Base-by-base conservation (phyloP, 2,797 vertebrate genomes). In the Aulostomus chinensis region DNA sequence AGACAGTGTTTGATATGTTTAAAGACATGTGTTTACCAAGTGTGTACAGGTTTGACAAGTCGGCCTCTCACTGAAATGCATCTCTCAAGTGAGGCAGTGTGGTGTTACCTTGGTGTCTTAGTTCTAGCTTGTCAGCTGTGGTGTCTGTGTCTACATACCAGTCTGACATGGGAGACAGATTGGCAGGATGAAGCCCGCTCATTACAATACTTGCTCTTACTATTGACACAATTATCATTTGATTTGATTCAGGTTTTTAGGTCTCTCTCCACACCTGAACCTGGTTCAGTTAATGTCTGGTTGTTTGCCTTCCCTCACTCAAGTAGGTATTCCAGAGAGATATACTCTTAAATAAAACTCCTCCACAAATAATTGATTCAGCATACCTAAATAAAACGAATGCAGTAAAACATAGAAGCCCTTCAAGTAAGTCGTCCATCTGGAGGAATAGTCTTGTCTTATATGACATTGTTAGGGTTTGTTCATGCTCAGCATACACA, bases 191-290 rank as follows among this genome's bases (percentile, higher is more conserved):
- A 56, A 58, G 68, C 50, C 58, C 71, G 66, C 58, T 75, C 68
- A 58, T 79, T 45, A 58, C 58, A 45, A 40, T 61, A 50, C 59
- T 63, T 61, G 51, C 57, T 47, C 76, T 75, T 82, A 37, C 84
- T 70, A 80, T 86, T 80, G 87, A 68, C 87, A 88, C 85, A 55
- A n/a, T n/a, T n/a, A n/a, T n/a, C n/a, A n/a, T n/a, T n/a, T n/a
- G n/a, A n/a, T n/a, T n/a, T n/a, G n/a, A n/a, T n/a, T n/a, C n/a
- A n/a, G n/a, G n/a, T n/a, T n/a, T n/a, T n/a, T n/a, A n/a, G 50
- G 58, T 66, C 54, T 3, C 46, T 70, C 40, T 75, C 20, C 45
- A 68, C 43, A 57, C 63, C 76, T 64, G 45, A 46, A 59, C 52
- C 39, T 66, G 61, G 53, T 57, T 52, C 36, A 45, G 24, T 31